A percentile compares a stretch with the other conserved stretches of the same genome.
phyloP scores from a whole-genome alignment of 2,888 invertebrate genomes.

The Onthophagus sagittarius region DNA sequence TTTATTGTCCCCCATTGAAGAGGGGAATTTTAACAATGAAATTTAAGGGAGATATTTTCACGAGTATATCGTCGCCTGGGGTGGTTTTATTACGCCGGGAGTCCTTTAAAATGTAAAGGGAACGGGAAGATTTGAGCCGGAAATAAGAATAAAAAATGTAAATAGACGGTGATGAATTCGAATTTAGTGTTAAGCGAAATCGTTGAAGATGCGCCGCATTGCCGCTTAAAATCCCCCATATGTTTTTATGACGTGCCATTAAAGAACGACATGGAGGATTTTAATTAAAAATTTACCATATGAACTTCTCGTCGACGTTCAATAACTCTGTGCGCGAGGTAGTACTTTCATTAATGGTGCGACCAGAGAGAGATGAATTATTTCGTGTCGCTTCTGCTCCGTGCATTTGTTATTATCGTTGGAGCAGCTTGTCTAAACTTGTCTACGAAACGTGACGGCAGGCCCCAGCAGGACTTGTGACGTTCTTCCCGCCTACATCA shows the following conservation, averaged over 20 bases:
- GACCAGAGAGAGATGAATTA: neutral
- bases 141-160: neutral
- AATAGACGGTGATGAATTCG: neutral
- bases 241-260: neutral
- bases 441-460: neutral
- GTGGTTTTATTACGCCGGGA: neutral
- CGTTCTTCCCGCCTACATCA: neutral
- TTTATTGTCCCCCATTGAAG: neutral
- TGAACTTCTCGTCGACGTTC: neutral
- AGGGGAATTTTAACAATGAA: neutral
- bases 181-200: neutral
- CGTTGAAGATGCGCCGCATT: neutral
- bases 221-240: neutral
- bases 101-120: neutral
- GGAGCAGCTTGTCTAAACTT: neutral
- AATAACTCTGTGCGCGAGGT: neutral
- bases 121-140: neutral
- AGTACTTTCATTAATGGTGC: neutral
- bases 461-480: neutral
- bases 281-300: slow-evolving; percentile 3
- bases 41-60: neutral
- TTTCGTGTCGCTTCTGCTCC: neutral
- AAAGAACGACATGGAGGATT: slow-evolving; percentile 1
- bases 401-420: neutral
- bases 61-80: neutral